Evolutionary conservation across 2,888 invertebrate species (phyloP).

Genomic region (Heliconius ismenius): DNA sequence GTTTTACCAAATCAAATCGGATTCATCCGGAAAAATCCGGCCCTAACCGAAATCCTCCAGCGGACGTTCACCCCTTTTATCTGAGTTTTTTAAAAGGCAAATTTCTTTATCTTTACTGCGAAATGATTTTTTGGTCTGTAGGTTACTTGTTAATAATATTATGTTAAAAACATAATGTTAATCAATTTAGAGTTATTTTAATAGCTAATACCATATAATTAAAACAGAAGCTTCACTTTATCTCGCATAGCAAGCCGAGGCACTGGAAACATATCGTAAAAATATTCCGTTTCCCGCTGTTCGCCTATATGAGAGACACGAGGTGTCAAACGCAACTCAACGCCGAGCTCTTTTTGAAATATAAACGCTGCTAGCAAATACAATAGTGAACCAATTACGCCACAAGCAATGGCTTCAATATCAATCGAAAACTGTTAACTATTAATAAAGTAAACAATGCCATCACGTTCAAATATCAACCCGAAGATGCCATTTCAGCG

Average conservation of each 20-base stretch:
- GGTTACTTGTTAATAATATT: not conserved
- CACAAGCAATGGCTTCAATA: not conserved
- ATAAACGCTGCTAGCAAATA: not conserved
- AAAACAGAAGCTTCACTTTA: not conserved
- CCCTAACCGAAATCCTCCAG: slow-evolving; percentile 44
- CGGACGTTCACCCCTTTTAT: slow-evolving; percentile 44
- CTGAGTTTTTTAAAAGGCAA: slow-evolving; percentile 45
- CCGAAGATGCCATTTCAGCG: slow-evolving; percentile 17
- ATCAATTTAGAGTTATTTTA: not conserved
- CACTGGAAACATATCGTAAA: not conserved
- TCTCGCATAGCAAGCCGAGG: not conserved
- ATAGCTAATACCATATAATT: no score
- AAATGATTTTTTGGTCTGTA: slow-evolving; percentile 3
- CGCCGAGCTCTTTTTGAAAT: not conserved
- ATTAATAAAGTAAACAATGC: slow-evolving; percentile 4
- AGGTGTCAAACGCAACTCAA: not conserved
- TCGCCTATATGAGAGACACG: not conserved
- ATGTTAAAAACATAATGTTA: not conserved
- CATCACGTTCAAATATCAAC: slow-evolving; percentile 3
- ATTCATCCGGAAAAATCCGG: slow-evolving; percentile 46
- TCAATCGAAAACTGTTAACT: not conserved
- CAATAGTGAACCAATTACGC: not conserved
- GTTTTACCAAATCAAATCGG: slow-evolving; percentile 34
- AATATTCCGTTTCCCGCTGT: not conserved
- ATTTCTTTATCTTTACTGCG: slow-evolving; percentile 46